Evolutionary conservation across 2,113 vertebrate species (phyloP).

Genomic region (Myxocyprinus asiaticus): DNA sequence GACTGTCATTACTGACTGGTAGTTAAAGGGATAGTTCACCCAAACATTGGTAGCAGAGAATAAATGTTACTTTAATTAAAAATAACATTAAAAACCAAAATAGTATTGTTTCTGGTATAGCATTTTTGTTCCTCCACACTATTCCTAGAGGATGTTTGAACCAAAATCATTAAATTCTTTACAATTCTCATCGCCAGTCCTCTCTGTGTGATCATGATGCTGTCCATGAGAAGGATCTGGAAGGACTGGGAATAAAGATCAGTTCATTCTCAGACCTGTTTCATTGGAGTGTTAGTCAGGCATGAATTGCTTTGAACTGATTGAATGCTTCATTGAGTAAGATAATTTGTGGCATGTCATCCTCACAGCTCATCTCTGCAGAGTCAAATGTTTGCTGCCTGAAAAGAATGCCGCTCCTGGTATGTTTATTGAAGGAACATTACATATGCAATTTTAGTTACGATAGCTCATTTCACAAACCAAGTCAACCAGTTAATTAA

Average conservation of each 20-base stretch:
- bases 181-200: neutral
- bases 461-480: neutral
- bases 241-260: slow-evolving; percentile 10
- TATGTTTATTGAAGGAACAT: neutral
- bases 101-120: too few species aligned
- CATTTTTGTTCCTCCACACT: too few species aligned
- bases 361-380: slow-evolving; percentile 13
- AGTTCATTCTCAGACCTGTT: slow-evolving; percentile 8
- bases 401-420: neutral
- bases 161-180: too few species aligned
- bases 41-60: too few species aligned
- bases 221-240: neutral
- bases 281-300: slow-evolving; percentile 31
- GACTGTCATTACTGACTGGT: too few species aligned
- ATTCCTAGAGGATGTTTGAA: too few species aligned
- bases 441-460: slow-evolving; percentile 17
- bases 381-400: slow-evolving; percentile 24
- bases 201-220: neutral
- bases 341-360: slow-evolving; percentile 19
- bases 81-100: too few species aligned
- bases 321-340: slow-evolving; percentile 37
- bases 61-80: too few species aligned
- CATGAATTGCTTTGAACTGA: slow-evolving; percentile 33
- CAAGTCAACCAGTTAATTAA: neutral
- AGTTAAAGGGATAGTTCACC: too few species aligned